phyloP scores from a whole-genome alignment of 2,888 invertebrate species.

The Rhogogaster chlorosoma region DNA sequence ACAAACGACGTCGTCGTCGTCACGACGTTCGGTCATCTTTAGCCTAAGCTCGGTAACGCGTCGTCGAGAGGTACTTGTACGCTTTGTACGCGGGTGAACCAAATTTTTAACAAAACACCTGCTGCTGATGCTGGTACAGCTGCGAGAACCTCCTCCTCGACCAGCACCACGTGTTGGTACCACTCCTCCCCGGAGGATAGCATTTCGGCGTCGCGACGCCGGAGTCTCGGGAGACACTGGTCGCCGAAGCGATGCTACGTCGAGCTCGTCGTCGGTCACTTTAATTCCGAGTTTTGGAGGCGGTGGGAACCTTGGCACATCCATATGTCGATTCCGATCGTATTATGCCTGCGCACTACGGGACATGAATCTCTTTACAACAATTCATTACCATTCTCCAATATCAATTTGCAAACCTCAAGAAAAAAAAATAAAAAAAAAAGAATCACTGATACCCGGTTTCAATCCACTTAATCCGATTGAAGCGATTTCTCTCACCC shows the following conservation, averaged over 20 bases:
- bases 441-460: too few relatives aligned
- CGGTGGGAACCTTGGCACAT: conserved; percentile 71
- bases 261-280: conserved; percentile 64
- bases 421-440: too few relatives aligned
- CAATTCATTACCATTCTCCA: background rate
- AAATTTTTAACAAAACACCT: conserved; percentile 61
- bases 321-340: conserved; percentile 61
- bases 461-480: too few relatives aligned
- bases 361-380: background rate
- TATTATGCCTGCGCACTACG: background rate
- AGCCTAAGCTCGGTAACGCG: conserved; percentile 67
- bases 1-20: conserved; percentile 63
- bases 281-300: conserved; percentile 68
- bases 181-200: conserved; percentile 49
- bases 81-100: conserved; percentile 62
- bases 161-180: conserved; percentile 54
- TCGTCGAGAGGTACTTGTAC: conserved; percentile 55
- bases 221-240: conserved; percentile 47
- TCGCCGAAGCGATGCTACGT: conserved; percentile 58
- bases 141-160: conserved; percentile 39
- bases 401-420: too few relatives aligned
- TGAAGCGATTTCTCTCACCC: too few relatives aligned
- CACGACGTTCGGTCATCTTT: conserved; percentile 68
- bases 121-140: conserved; percentile 52
- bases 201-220: conserved; percentile 60